Base-by-base conservation (phyloP, 2,113 vertebrate genomes). In the Cettia cetti region DNA sequence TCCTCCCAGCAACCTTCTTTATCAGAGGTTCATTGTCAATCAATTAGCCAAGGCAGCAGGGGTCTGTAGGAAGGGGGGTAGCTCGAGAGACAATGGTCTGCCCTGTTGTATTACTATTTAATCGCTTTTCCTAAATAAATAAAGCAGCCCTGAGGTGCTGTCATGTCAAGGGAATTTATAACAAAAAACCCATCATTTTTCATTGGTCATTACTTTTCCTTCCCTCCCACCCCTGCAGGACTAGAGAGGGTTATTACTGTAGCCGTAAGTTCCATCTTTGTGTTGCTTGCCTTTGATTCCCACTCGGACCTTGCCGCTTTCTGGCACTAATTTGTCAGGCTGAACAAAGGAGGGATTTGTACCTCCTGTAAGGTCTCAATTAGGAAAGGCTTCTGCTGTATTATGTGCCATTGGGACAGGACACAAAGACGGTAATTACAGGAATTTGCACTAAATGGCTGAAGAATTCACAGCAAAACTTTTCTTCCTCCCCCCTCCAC, bases 311-410 rank as follows among this genome's bases (percentile, higher is more conserved):
- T 98, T 98, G 98, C 98, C 98, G 98, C 98, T 98, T 98, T 98
- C 98, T 98, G 98, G 98, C 98, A 98, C 98, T 98, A 98, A 98
- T 98, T 98, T 98, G 98, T 98, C 98, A 98, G 98, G 95, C 97
- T 74, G 96, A 98, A 98, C 98, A 98, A 98, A 98, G 97, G 97
- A 95, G 96, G 98, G 98, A 98, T 98, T 98, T 98, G 98, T 98
- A 98, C 98, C 98, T 98, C 98, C 98, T 98, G 98, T 98, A 98
- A 98, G 98, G 98, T 98, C 98, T 98, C 98, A 98, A 98, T 98
- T 98, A 98, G 98, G 98, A 98, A 98, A 98, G 97, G 98, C 98
- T 98, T 98, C 97, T 98, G 98, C 98, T 97, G 97, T 89, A 98
- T 98, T 98, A 97, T 98, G 97, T 95, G 96, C 98, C 97, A 98